Conservation (phyloP, 2,797 vertebrate species). For the Brotula barbata region DNA sequence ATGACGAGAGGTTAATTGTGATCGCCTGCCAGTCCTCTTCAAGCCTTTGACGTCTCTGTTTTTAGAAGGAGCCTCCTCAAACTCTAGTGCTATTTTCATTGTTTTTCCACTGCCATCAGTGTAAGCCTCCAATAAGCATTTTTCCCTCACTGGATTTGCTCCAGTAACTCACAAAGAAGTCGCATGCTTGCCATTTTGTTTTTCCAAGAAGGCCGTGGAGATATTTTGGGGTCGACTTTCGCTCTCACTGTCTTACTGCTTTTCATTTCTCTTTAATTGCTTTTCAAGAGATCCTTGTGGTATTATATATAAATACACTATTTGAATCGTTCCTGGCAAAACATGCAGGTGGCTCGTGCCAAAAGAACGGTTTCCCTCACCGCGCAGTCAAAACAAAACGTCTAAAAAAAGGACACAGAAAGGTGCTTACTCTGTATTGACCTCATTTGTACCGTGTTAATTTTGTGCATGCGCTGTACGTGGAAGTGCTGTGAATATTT, state of each 20-base stretch:
- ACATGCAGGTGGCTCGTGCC: slow-evolving; percentile 31
- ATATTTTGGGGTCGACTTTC: slow-evolving; percentile 64
- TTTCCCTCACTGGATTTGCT: slow-evolving; percentile 65
- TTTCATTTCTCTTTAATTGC: slow-evolving; percentile 68
- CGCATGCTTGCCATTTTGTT: slow-evolving; percentile 55
- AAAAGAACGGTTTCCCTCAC: slow-evolving; percentile 57
- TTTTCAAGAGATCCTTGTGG: slow-evolving; percentile 73
- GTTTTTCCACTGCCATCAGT: slow-evolving; percentile 71
- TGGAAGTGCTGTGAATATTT: neutral
- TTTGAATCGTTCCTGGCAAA: slow-evolving; percentile 67
- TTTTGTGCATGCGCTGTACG: slow-evolving; percentile 25
- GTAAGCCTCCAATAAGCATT: slow-evolving; percentile 61
- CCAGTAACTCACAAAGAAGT: slow-evolving; percentile 60
- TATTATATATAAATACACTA: slow-evolving; percentile 55
- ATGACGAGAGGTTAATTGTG: slow-evolving; percentile 43
- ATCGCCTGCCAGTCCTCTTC: slow-evolving; percentile 47
- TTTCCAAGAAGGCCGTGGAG: slow-evolving; percentile 60
- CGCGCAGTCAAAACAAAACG: slow-evolving; percentile 61
- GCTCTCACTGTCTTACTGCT: slow-evolving; percentile 60
- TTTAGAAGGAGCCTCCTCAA: slow-evolving; percentile 46
- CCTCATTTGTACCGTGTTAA: slow-evolving; percentile 33
- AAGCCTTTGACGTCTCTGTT: slow-evolving; percentile 33
- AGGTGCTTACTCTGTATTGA: slow-evolving; percentile 38
- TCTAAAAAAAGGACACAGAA: slow-evolving; percentile 55
- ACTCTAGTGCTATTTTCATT: slow-evolving; percentile 60